Evolutionary conservation across 2,797 vertebrate genomes (phyloP), one percentile per base, ranked within the genome.

Genomic region (Pipistrellus pygmaeus): DNA sequence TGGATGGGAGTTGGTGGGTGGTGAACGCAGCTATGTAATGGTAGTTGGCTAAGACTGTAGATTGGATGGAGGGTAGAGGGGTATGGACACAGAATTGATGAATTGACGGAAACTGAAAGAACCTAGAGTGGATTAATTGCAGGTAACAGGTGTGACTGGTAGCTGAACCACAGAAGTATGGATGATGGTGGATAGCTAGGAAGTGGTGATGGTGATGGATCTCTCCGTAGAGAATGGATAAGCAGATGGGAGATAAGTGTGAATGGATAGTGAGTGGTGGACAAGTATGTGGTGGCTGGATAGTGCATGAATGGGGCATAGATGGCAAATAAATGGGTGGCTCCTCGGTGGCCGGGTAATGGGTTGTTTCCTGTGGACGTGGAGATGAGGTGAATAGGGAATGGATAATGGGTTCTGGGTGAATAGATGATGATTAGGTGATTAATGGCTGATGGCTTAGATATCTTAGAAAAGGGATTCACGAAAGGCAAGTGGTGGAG

Each of bases 11-110:
- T 6, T 4, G 18, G 77, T 62, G 76, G 75, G 3, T 5, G 68
- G 62, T 17, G 8, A 32, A 4, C 3, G 9, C 10, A 5, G 27
- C n/a, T 46, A 0, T 23, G 15, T 15, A 13, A 6, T 32, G 32
- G 75, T 21, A 2, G 75, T 44, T 27, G 53, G 17, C 17, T 38
- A 78, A 64, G 44, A 25, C 3, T 17, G 18, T 53, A 85, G 78
- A 15, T 6, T 41, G 60, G 48, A 9, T 12, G 18, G 51, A 85
- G 18, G 53, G 6, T 6, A 0, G 8, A 17, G 35, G 35, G 41
- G n/a, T 35, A 1, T 48, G 21, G 46, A 25, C 66, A 32, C 17
- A 57, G 18, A 69, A 18, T 9, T 20, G 60, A 55, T 1, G 32
- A 5, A 3, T 12, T 20, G n/a, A 15, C 6, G 48, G 71, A 11